Evolutionary conservation across 2,113 vertebrate genomes (phyloP), one percentile per base, ranked within the genome.

Genomic region (Psilopsiagon aymara): DNA sequence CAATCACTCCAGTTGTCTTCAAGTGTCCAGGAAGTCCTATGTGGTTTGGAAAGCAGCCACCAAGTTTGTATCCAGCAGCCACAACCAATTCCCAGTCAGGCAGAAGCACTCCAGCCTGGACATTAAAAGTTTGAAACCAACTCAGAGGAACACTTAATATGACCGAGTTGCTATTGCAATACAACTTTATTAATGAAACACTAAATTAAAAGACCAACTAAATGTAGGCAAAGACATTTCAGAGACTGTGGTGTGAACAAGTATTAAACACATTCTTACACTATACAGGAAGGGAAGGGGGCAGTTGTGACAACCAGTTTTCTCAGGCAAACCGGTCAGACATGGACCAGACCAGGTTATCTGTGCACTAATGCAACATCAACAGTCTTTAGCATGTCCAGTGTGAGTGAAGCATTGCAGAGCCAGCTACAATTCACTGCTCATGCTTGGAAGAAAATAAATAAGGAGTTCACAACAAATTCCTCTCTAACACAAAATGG

Each of bases 101-200:
- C 33, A 81, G 70, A 28, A 84, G 33, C 63, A 53, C 12, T 91
- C 35, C 57, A 47, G 28, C 10, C 7, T 2, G 18, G n/a, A 53
- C 18, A 29, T 39, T 29, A 62, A 43, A 71, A 24, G 19, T 74
- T 64, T 10, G 24, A 83, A 82, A 37, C 17, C 68, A 71, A 35
- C 37, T 53, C 41, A 81, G n/a, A 78, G 8, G 13, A 73, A 37
- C 3, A 7, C 29, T 74, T 59, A 64, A 85, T 13, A 19, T 20
- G 63, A 79, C 31, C 63, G 46, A 86, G n/a, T 20, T 77, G 10
- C 64, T n/a, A 84, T 33, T 86, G 90, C 94, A 94, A 86, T 25
- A 88, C 80, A 95, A 76, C 57, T 96, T 97, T 96, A 97, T 97
- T 96, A 78, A 93, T 71, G 55, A 74, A 94, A 86, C 60, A 82